Base-by-base conservation (phyloP, 2,888 invertebrate genomes). In the Podabrus alpinus region DNA sequence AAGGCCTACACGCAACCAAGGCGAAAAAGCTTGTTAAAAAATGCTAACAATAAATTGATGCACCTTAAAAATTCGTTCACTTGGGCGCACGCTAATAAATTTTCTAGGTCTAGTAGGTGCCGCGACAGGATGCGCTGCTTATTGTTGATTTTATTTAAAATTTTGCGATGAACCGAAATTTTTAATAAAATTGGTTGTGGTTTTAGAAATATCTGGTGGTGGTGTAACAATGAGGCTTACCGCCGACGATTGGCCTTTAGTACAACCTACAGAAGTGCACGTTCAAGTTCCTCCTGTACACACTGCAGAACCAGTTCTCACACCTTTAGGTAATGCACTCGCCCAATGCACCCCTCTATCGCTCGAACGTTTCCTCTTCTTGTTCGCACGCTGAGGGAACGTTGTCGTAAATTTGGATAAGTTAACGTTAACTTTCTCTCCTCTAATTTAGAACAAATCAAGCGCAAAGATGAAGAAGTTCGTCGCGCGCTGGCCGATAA, bases 251-350 rank as follows among this genome's bases (percentile, higher is more conserved):
- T 87, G 90, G 85, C 90, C 91, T 68, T 88, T 93, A 78, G 91
- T 92, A 81, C 91, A 92, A 84, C 94, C 94, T 62, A 91, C 92
- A 76, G 94, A 94, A 86, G 94, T 94, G 82, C 91, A 92, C 82
- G 90, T 94, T 77, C 92, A 92, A 82, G 91, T 92, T 82, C 91
- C 92, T 81, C 92, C 94, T 72, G 92, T 94, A 69, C 92, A 92
- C 83, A 91, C 92, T 72, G 94, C 95, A 16, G 92, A 94, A 85
- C 92, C 94, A 78, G 93, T 94, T 84, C 89, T 94, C 82, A 94
- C 94, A 77, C 93, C 94, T 80, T 90, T 93, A 87, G 93, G 93
- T 93, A 89, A 45, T 84, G 85, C 61, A 15, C 60, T 60, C 16
- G 1, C 15, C 11, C 17, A 59, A 16, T 15, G 59, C 68, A 17